A percentile compares a stretch with the other conserved stretches of the same genome.
Evolutionary conservation across 2,113 vertebrate species (phyloP).

Genomic region (Hassar affinis): DNA sequence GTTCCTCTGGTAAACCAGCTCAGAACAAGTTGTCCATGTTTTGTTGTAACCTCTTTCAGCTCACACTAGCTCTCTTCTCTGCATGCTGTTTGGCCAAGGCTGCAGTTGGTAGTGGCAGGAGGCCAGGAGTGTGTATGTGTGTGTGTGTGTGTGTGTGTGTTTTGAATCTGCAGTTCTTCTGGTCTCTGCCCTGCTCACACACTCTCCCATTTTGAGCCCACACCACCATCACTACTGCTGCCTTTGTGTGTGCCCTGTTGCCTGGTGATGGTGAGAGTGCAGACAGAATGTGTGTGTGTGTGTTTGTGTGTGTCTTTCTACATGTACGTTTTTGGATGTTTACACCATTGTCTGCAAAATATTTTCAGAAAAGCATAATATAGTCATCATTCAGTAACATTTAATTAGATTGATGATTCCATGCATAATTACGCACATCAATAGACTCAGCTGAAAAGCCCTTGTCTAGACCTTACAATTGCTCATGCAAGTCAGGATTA

Average conservation of each 20-base stretch:
- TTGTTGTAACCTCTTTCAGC: slow-evolving; percentile 24
- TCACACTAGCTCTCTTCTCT: slow-evolving; percentile 25
- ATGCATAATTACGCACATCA: slow-evolving; percentile 16
- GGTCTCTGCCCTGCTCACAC: slow-evolving; percentile 49
- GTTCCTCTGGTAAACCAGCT: not conserved
- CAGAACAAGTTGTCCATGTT: slow-evolving; percentile 13
- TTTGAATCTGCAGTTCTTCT: slow-evolving; percentile 35
- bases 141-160: slow-evolving; percentile 36
- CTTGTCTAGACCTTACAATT: slow-evolving; percentile 47
- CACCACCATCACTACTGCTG: slow-evolving; percentile 39
- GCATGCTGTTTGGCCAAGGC: slow-evolving; percentile 25
- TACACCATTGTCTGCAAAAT: not conserved
- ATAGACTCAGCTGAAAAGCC: slow-evolving; percentile 14
- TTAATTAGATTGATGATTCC: slow-evolving; percentile 28
- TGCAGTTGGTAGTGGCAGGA: slow-evolving; percentile 20
- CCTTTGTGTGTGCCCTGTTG: slow-evolving; percentile 69
- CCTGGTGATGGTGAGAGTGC: slow-evolving; percentile 60
- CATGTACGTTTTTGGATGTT: slow-evolving; percentile 12
- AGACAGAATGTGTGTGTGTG: slow-evolving; percentile 44
- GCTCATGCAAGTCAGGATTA: slow-evolving; percentile 45
- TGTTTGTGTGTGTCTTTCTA: slow-evolving; percentile 22
- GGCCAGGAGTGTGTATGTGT: not conserved
- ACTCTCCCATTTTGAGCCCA: slow-evolving; percentile 51
- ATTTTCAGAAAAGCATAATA: slow-evolving; percentile 28
- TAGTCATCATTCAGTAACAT: slow-evolving; percentile 10